Conservation (phyloP, 2,797 vertebrate genomes). For the Hydrophis major region DNA sequence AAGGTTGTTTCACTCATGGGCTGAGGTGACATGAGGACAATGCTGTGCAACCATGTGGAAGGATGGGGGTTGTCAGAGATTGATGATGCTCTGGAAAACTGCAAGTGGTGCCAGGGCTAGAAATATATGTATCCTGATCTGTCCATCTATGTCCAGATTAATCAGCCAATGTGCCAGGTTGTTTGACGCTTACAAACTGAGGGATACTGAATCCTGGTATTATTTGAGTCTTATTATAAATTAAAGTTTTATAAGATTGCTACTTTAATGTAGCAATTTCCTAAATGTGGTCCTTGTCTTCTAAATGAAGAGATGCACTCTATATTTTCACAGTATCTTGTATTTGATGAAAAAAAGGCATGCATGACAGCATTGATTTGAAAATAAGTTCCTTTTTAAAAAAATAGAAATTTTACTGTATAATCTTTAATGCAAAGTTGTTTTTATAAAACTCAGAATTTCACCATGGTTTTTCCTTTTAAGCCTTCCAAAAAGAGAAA, state of each 20-base stretch:
- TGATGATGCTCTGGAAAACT: background rate
- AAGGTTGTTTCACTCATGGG: background rate
- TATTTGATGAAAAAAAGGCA: slow-evolving; percentile 37
- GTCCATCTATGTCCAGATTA: background rate
- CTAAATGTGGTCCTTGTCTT: background rate
- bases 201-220: background rate
- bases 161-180: background rate
- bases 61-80: background rate
- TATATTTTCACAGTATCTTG: slow-evolving; percentile 1
- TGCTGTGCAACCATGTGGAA: background rate
- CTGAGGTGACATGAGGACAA: background rate
- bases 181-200: background rate
- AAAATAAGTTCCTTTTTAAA: slow-evolving; percentile 53
- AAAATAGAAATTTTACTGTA: slow-evolving; percentile 43
- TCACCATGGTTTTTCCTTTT: slow-evolving; percentile 39
- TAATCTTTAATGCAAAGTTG: slow-evolving; percentile 52
- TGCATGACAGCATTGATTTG: slow-evolving; percentile 45
- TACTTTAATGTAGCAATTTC: background rate
- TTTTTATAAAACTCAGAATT: slow-evolving; percentile 54
- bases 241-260: background rate
- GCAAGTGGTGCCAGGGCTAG: background rate
- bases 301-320: slow-evolving; percentile 22
- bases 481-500: slow-evolving; percentile 41
- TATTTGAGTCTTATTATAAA: background rate
- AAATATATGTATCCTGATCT: background rate